Evolutionary conservation across 2,888 invertebrate genomes (phyloP).

Genomic region (Atethmia centrago): DNA sequence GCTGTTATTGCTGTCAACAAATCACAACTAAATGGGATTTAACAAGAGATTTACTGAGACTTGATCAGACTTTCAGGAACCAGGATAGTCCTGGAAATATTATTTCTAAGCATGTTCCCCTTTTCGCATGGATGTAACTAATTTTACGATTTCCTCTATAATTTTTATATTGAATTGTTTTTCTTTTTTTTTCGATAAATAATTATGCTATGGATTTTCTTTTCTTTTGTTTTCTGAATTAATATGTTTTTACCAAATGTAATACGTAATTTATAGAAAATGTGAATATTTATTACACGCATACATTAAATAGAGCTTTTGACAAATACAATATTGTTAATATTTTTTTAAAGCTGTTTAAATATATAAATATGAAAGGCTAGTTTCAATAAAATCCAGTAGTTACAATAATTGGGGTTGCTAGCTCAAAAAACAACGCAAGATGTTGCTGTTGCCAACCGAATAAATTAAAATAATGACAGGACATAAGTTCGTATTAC

Average conservation of each 20-base stretch:
- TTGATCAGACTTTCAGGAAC: conserved; percentile 6
- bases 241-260: conserved; percentile 54
- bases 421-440: neutral
- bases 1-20: too few species aligned
- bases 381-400: neutral
- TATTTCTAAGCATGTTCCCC: conserved; percentile 40
- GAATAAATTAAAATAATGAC: neutral
- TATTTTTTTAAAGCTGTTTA: neutral
- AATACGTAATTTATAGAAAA: conserved; percentile 44
- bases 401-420: neutral
- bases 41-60: too few species aligned
- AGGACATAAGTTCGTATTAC: conserved; percentile 44
- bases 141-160: conserved; percentile 58
- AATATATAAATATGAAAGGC: neutral
- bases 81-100: neutral
- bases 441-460: neutral
- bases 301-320: neutral
- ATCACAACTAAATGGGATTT: too few species aligned
- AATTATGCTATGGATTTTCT: conserved; percentile 54
- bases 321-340: neutral
- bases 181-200: conserved; percentile 29
- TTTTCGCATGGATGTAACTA: conserved; percentile 67
- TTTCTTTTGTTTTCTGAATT: conserved; percentile 46
- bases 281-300: too few species aligned
- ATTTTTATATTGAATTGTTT: conserved; percentile 53